Evolutionary conservation across 1,140 invertebrate species (phyloP).

Genomic region (Formica exsecta): DNA sequence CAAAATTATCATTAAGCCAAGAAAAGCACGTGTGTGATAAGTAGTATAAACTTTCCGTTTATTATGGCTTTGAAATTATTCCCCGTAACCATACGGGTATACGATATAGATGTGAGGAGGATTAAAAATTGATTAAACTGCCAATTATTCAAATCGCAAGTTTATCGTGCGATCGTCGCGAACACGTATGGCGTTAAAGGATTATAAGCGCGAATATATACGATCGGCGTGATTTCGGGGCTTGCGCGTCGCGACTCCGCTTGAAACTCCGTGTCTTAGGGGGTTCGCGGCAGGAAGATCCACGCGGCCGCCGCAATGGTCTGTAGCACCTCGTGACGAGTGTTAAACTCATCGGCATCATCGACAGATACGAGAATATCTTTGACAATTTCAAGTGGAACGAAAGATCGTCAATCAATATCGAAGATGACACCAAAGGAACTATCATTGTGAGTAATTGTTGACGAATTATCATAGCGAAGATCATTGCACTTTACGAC

Average conservation of each 20-base stretch:
- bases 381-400: not conserved
- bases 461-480: not conserved
- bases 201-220: slow-evolving; percentile 38
- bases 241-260: slow-evolving; percentile 73
- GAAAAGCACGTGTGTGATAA: not conserved
- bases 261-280: slow-evolving; percentile 60
- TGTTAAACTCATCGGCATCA: slow-evolving; percentile 71
- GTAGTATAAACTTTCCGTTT: not conserved
- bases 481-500: not conserved
- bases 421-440: slow-evolving; percentile 15
- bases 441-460: slow-evolving; percentile 31
- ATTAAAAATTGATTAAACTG: not conserved
- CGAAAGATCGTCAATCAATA: not conserved
- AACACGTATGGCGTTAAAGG: slow-evolving; percentile 9
- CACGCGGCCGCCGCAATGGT: slow-evolving; percentile 80
- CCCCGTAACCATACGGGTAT: not conserved
- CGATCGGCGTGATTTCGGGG: slow-evolving; percentile 72
- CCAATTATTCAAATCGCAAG: slow-evolving; percentile 19
- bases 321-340: slow-evolving; percentile 78
- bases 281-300: slow-evolving; percentile 75
- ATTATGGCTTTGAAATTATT: not conserved
- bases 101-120: too few relatives aligned
- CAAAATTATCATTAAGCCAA: not conserved
- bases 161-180: not conserved
- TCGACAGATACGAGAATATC: not conserved